Conservation (phyloP, 2,888 invertebrate genomes). For the Cremastinae sp. region DNA sequence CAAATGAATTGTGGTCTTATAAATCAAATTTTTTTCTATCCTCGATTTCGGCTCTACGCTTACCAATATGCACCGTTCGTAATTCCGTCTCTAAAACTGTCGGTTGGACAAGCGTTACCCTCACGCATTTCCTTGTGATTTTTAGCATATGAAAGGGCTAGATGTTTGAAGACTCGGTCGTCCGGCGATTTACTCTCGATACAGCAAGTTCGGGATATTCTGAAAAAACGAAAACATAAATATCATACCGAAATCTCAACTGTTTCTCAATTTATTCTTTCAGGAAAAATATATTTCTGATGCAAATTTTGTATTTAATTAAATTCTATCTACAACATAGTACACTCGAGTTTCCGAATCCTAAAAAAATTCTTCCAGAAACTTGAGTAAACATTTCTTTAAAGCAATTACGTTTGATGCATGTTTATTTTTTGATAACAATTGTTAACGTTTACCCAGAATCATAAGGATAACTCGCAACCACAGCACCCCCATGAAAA, state of each 20-base stretch:
- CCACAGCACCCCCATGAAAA: conserved; percentile 97
- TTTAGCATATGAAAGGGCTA: conserved; percentile 89
- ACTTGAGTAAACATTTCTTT: too few relatives aligned
- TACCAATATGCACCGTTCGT: conserved; percentile 98
- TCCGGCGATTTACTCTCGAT: conserved; percentile 91
- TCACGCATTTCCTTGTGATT: conserved; percentile 88
- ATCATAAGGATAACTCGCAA: conserved; percentile 98
- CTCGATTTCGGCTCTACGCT: conserved; percentile 77
- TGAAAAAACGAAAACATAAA: conserved; percentile 67
- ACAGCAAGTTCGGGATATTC: conserved; percentile 85
- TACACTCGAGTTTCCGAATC: too few relatives aligned
- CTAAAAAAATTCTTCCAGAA: too few relatives aligned
- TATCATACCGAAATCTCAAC: neutral
- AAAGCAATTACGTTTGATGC: too few relatives aligned
- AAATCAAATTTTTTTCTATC: neutral
- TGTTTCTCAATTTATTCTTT: neutral
- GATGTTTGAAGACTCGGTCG: conserved; percentile 88
- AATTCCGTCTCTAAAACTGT: conserved; percentile 89
- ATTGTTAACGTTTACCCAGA: conserved; percentile 83
- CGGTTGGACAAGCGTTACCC: conserved; percentile 87
- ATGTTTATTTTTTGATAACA: too few relatives aligned
- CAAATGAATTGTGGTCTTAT: neutral
- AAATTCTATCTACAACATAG: too few relatives aligned
- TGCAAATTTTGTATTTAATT: too few relatives aligned
- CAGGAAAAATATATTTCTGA: too few relatives aligned